phyloP scores from a whole-genome alignment of 2,888 invertebrate genomes.

The Morpho helenor region DNA sequence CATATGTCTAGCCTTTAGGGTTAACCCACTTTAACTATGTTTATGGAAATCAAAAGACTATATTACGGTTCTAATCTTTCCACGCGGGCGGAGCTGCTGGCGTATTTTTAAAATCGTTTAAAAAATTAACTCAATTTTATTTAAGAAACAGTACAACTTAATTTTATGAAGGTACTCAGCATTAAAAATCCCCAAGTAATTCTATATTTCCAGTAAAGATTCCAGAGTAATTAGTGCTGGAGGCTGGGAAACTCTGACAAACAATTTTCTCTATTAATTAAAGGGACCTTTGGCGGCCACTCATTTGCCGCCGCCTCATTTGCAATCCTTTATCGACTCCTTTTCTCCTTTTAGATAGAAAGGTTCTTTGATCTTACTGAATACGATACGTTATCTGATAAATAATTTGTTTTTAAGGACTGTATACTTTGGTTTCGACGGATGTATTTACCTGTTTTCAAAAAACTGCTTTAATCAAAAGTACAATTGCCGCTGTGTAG shows the following conservation, averaged over 20 bases:
- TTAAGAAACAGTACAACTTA: conserved; percentile 3
- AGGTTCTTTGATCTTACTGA: conserved; percentile 22
- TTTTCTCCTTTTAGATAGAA: conserved; percentile 44
- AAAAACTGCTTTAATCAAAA: neutral
- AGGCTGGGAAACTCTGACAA: conserved; percentile 56
- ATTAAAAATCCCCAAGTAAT: conserved; percentile 35
- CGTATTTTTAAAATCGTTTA: too few species aligned
- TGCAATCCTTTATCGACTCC: conserved; percentile 62
- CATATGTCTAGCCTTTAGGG: too few species aligned
- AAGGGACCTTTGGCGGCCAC: conserved; percentile 45
- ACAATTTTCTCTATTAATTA: conserved; percentile 69
- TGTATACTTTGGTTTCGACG: neutral
- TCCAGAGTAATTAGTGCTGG: conserved; percentile 54
- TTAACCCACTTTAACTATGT: too few species aligned
- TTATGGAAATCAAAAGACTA: too few species aligned
- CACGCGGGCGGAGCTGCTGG: too few species aligned
- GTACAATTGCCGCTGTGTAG: too few species aligned
- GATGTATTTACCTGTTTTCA: too few species aligned
- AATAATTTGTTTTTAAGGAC: neutral
- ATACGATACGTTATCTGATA: conserved; percentile 15
- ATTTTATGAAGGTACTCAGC: conserved; percentile 7
- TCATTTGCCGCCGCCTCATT: conserved; percentile 60
- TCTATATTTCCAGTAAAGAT: conserved; percentile 45
- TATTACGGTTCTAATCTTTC: too few species aligned
- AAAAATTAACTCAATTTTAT: too few species aligned